Evolutionary conservation across 2,888 invertebrate species (phyloP).

Genomic region (Pseudeuparius sepicola): DNA sequence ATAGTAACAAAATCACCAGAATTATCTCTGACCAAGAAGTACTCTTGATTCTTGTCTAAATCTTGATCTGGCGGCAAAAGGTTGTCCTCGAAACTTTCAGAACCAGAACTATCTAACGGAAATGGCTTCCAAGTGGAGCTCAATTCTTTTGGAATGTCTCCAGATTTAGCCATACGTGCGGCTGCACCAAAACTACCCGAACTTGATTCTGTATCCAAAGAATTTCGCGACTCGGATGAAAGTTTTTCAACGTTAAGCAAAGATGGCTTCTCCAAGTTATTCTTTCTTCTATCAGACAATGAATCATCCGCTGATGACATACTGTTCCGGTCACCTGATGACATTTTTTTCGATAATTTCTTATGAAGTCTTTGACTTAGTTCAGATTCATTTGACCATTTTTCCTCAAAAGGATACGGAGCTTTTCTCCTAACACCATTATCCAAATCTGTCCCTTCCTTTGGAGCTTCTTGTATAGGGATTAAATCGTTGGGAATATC

Average conservation of each 20-base stretch:
- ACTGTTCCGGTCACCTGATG: conserved; percentile 36
- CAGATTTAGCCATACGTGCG: conserved; percentile 45
- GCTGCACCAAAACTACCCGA: conserved; percentile 66
- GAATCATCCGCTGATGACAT: conserved; percentile 37
- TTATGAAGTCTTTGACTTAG: conserved; percentile 36
- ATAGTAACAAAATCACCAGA: conserved; percentile 33
- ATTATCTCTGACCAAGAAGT: conserved; percentile 36
- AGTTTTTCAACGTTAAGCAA: conserved; percentile 35
- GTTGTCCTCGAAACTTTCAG: conserved; percentile 77
- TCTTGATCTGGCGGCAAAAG: conserved; percentile 70
- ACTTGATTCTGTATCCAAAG: conserved; percentile 65
- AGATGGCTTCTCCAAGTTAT: conserved; percentile 33
- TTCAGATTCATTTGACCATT: conserved; percentile 40
- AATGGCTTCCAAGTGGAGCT: conserved; percentile 77
- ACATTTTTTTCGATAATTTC: conserved; percentile 37
- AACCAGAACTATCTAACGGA: conserved; percentile 75
- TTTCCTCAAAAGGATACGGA: conserved; percentile 40
- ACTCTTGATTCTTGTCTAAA: conserved; percentile 36
- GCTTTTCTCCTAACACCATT: conserved; percentile 29
- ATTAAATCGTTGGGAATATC: conserved; percentile 36
- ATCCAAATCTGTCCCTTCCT: conserved; percentile 20
- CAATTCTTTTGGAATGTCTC: conserved; percentile 52
- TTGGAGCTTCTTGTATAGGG: conserved; percentile 30
- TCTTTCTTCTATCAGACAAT: conserved; percentile 28
- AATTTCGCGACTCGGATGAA: conserved; percentile 58